Conservation (phyloP, 2,113 vertebrate genomes). For the Tyrannus savana region DNA sequence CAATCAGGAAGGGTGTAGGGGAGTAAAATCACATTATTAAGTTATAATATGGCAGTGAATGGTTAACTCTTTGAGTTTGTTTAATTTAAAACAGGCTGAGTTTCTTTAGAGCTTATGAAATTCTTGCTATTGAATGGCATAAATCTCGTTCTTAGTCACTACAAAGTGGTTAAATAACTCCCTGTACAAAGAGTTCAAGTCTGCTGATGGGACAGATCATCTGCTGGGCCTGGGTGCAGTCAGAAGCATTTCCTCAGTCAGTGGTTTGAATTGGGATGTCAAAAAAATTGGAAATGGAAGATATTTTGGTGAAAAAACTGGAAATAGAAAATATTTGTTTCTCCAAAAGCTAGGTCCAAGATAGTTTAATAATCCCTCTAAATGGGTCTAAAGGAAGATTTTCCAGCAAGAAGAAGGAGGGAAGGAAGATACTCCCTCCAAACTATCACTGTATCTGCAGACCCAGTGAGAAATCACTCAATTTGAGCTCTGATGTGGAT, state of each 20-base stretch:
- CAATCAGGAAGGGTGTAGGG: not conserved
- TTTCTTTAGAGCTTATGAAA: not conserved
- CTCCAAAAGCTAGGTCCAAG: not conserved
- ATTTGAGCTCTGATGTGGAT: not conserved
- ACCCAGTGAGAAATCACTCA: not conserved
- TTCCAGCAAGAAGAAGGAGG: not conserved
- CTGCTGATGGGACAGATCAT: not conserved
- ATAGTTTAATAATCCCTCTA: not conserved
- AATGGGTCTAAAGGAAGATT: not conserved
- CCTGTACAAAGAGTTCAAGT: not conserved
- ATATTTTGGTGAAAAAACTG: not conserved
- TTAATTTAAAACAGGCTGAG: not conserved
- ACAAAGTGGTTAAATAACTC: not conserved
- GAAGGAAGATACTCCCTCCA: not conserved
- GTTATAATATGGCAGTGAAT: not conserved
- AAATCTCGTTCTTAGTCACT: conserved; percentile 12
- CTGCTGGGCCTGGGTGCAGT: not conserved
- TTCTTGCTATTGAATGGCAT: not conserved
- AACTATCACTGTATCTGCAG: not conserved
- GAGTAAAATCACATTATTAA: not conserved
- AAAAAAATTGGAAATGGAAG: not conserved
- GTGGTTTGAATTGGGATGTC: not conserved
- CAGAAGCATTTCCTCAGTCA: not conserved
- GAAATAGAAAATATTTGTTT: not conserved
- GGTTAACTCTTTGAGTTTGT: not conserved